A percentile compares a stretch with the other conserved stretches of the same genome.
Conservation (phyloP, 2,113 vertebrate genomes). For the Labeo catla region DNA sequence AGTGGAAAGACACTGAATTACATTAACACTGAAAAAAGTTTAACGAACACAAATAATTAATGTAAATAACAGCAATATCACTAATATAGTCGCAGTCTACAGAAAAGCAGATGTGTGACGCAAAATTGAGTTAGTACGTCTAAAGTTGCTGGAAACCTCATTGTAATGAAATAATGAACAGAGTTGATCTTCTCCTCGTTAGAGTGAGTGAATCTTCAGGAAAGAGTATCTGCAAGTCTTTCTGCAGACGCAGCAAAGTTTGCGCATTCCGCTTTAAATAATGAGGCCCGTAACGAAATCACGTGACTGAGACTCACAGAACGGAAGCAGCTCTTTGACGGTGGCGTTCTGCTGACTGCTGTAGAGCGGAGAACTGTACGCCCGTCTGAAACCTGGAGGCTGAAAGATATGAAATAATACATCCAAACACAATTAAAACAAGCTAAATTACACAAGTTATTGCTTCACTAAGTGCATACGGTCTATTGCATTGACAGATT, state of each 20-base stretch:
- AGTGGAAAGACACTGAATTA: neutral
- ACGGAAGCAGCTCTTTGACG: slow-evolving; percentile 41
- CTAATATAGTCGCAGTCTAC: neutral
- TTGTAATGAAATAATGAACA: neutral
- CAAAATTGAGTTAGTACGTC: neutral
- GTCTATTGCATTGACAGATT: too few relatives aligned
- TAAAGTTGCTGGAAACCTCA: neutral
- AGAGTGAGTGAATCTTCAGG: neutral
- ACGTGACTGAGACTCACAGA: slow-evolving; percentile 26
- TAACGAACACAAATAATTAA: neutral
- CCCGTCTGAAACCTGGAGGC: slow-evolving; percentile 89
- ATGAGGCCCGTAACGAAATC: neutral
- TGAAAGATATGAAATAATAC: slow-evolving; percentile 51
- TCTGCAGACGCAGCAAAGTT: neutral
- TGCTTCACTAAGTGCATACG: too few relatives aligned
- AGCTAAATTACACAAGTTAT: too few relatives aligned
- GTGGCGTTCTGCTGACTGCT: slow-evolving; percentile 30
- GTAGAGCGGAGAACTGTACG: slow-evolving; percentile 92
- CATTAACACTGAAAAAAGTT: neutral
- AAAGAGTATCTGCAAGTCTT: neutral
- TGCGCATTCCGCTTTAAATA: neutral
- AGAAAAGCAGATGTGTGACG: neutral
- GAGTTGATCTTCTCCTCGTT: neutral
- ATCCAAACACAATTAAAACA: too few relatives aligned
- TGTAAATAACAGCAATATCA: neutral